Evolutionary conservation across 1,140 invertebrate species (phyloP).

Genomic region (Liolophura sinensis): DNA sequence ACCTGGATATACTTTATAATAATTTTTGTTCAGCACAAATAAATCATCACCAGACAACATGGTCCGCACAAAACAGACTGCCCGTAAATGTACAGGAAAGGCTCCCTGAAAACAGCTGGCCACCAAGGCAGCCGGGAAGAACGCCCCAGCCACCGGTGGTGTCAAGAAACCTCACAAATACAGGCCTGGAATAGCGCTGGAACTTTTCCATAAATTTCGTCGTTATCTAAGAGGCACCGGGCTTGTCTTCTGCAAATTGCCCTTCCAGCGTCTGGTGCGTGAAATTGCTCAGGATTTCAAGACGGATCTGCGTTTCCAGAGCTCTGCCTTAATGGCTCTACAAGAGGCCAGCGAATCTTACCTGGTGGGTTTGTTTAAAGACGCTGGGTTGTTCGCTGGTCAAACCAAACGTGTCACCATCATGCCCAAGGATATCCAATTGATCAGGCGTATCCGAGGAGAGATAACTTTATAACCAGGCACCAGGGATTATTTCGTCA

Average conservation of each 20-base stretch:
- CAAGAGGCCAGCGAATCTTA: conserved; percentile 88
- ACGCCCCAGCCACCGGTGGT: conserved; percentile 60
- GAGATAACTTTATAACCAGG: no score
- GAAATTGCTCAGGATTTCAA: conserved; percentile 80
- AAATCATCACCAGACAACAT: conserved; percentile 49
- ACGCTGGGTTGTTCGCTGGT: conserved; percentile 89
- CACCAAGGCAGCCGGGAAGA: conserved; percentile 67
- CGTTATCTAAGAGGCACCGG: conserved; percentile 77
- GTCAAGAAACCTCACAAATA: conserved; percentile 64
- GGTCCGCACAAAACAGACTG: conserved; percentile 74
- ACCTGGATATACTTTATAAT: no score
- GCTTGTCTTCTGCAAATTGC: conserved; percentile 75
- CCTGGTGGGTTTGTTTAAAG: conserved; percentile 82
- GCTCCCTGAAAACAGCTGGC: conserved; percentile 58
- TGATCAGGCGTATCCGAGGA: conserved; percentile 20
- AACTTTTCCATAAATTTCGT: conserved; percentile 80
- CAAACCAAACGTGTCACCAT: conserved; percentile 91
- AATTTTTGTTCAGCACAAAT: no score
- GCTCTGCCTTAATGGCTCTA: conserved; percentile 52
- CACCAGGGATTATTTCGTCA: no score
- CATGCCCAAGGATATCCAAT: conserved; percentile 92
- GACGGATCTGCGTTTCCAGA: conserved; percentile 64
- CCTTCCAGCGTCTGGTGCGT: conserved; percentile 80
- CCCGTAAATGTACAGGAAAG: conserved; percentile 64
- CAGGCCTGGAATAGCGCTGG: conserved; percentile 72